Percentiles rank a stretch among this genome's conserved stretches.
These are phyloP conservation scores for Eristalis pertinax DNA, from an alignment of 2,888 invertebrate genomes.

Conservation along the genomic window DNA sequence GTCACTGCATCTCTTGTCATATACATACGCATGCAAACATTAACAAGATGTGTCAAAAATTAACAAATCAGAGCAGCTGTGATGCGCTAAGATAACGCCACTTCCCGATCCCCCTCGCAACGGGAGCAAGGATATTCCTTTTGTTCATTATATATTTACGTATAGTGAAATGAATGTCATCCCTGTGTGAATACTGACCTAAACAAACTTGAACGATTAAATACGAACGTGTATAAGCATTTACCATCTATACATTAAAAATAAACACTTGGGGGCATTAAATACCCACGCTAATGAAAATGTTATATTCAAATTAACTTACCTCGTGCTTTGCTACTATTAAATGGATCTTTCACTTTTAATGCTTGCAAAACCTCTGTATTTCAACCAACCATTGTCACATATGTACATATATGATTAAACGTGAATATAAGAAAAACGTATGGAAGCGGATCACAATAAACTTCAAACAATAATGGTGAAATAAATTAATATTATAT, in stretches of 20 bases:
- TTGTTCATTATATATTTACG: not conserved
- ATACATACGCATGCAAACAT: not conserved
- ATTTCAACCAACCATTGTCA: conserved; percentile 40
- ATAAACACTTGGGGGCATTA: not conserved
- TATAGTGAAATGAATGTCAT: not conserved
- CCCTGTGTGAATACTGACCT: not conserved
- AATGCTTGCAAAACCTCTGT: not conserved
- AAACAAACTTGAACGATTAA: not conserved
- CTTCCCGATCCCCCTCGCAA: not conserved
- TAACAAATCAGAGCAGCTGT: conserved; percentile 60
- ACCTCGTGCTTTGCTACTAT: conserved; percentile 31
- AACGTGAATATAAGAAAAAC: conserved; percentile 14
- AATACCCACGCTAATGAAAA: not conserved
- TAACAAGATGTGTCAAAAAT: conserved; percentile 39
- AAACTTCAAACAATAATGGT: not conserved
- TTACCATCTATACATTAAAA: too few species aligned
- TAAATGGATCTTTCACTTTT: not conserved
- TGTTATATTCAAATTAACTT: conserved; percentile 7
- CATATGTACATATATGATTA: not conserved
- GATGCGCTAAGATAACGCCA: not conserved
- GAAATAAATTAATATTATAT: not conserved
- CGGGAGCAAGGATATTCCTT: not conserved
- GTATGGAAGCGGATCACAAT: conserved; percentile 37
- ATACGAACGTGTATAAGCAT: too few species aligned
- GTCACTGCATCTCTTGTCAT: too few species aligned